Evolutionary conservation across 2,113 vertebrate genomes (phyloP), one percentile per base, ranked within the genome.

Genomic region (Spilogale gracilis): DNA sequence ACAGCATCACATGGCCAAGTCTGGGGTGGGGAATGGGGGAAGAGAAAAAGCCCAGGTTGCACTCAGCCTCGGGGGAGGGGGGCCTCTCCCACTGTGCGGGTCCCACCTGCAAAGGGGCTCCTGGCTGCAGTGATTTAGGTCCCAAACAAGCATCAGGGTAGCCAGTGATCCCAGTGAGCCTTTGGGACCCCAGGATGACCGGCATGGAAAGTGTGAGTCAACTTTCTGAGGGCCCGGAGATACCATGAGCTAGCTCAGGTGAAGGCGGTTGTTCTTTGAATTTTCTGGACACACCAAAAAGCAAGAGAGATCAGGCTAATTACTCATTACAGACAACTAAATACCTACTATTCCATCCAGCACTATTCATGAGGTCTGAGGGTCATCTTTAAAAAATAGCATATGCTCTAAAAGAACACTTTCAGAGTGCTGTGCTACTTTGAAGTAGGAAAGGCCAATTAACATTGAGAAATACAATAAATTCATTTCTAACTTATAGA

Each of bases 231-330:
- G 17, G 69, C 48, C 30, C 43, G 8, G 52, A 21, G n/a, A 17
- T 1, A 1, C 5, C 16, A 7, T 8, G 4, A 9, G n/a, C 9
- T 18, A 14, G 54, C 4, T 1, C 0, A 1, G 23, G 38, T 21
- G 23, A 12, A 87, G 69, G 23, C 38, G 3, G 27, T 48, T 12
- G 9, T 43, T 83, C 61, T 91, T 54, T 10, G 58, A n/a, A n/a
- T 25, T 65, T 78, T 76, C 52, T 56, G 27, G 6, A 27, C 18
- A 12, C 76, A 32, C 9, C 27, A 14, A n/a, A 87, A 76, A 65
- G 60, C 48, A 50, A 60, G 54, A 25, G 38, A 30, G 10, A 78
- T 3, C 43, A 65, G 48, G 21, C 7, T 3, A 63, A 67, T 45
- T 50, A 5, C 8, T 2, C 13, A 45, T 6, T 4, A 14, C 3